phyloP scores from a whole-genome alignment of 2,797 vertebrate species.

The Sebastes matsubarae region DNA sequence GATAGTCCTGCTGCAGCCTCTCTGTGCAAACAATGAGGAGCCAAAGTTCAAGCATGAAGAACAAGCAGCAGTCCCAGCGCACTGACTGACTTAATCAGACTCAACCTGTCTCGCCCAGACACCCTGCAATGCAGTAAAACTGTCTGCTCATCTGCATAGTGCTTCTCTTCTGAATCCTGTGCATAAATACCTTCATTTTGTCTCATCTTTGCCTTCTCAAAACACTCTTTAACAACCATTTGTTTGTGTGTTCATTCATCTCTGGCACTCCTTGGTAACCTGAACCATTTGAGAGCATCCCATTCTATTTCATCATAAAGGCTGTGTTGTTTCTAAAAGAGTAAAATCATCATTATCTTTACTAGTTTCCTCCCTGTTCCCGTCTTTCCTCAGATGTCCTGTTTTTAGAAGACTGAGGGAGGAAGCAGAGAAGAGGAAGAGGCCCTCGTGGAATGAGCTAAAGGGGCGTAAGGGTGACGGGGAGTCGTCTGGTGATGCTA shows the following conservation, averaged over 20 bases:
- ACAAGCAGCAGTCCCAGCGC: slow-evolving; percentile 36
- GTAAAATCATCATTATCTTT: not conserved
- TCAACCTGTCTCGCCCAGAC: slow-evolving; percentile 50
- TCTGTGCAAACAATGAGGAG: slow-evolving; percentile 73
- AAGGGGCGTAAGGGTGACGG: slow-evolving; percentile 83
- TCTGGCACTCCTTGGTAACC: not conserved
- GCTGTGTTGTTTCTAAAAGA: slow-evolving; percentile 5
- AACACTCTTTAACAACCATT: not conserved
- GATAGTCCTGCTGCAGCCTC: slow-evolving; percentile 51
- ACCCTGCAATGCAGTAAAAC: slow-evolving; percentile 76
- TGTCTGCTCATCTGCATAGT: slow-evolving; percentile 58
- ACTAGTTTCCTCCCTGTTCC: slow-evolving; percentile 8
- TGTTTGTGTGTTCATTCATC: not conserved
- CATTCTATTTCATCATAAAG: not conserved
- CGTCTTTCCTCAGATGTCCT: slow-evolving; percentile 83
- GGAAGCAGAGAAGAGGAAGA: slow-evolving; percentile 87
- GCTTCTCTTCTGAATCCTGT: slow-evolving; percentile 31
- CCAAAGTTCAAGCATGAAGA: slow-evolving; percentile 75
- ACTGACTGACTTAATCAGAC: slow-evolving; percentile 56
- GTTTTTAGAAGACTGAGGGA: slow-evolving; percentile 87
- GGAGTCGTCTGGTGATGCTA: slow-evolving; percentile 76
- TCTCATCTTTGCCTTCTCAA: not conserved
- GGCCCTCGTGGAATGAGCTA: slow-evolving; percentile 82
- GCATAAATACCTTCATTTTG: not conserved
- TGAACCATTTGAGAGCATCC: not conserved